Percentiles rank a stretch among this genome's conserved stretches.
phyloP scores from a whole-genome alignment of 2,888 invertebrate species.

The Cerastis rubricosa region DNA sequence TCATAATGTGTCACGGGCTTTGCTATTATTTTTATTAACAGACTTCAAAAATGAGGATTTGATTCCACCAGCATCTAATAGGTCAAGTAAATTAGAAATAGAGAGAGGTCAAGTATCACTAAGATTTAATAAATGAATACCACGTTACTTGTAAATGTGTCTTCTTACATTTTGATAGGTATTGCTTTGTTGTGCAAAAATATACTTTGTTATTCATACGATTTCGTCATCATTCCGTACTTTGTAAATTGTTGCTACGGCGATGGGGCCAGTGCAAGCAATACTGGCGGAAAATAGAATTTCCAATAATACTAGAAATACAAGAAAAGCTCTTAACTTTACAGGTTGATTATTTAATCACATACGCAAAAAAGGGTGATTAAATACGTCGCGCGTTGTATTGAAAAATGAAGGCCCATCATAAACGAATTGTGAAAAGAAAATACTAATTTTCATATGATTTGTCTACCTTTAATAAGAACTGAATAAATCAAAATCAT shows the following conservation, averaged over 20 bases:
- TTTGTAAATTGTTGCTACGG: constrained; percentile 29
- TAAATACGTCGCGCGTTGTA: neutral
- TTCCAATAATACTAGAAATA: neutral
- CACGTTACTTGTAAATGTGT: constrained; percentile 10
- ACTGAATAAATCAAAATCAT: neutral
- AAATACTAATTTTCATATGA: neutral
- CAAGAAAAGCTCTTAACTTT: constrained; percentile 7
- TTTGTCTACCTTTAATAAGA: neutral
- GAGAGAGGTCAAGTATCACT: constrained; percentile 16
- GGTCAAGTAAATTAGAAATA: neutral
- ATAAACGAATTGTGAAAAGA: neutral
- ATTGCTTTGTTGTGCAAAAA: constrained; percentile 48
- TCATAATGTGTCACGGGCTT: constrained; percentile 6
- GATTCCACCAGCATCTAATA: neutral
- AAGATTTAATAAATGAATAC: constrained; percentile 3
- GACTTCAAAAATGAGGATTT: neutral
- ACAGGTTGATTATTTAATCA: neutral
- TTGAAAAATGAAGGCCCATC: neutral
- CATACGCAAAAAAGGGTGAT: neutral
- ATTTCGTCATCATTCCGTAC: constrained; percentile 28
- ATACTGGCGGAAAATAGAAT: constrained; percentile 4
- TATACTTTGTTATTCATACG: constrained; percentile 35
- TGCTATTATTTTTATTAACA: neutral
- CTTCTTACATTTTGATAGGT: constrained; percentile 16
- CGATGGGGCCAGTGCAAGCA: constrained; percentile 1